These are phyloP conservation scores for Drosophila erecta DNA, from an alignment of 1,140 invertebrate genomes.

Conservation along the genomic window DNA sequence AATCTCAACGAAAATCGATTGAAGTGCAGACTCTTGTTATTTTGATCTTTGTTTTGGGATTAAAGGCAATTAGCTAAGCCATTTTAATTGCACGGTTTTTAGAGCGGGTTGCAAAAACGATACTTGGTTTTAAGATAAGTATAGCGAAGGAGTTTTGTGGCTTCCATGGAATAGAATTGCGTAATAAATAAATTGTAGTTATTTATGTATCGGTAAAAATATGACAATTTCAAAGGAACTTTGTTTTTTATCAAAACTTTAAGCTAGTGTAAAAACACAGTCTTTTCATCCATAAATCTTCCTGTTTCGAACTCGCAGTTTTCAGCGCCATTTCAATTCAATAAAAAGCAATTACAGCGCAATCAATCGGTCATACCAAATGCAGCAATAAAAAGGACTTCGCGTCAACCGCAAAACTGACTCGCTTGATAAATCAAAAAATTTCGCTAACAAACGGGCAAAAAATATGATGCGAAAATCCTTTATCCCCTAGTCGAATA, in stretches of 20 bases:
- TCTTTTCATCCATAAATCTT: slow-evolving; percentile 11
- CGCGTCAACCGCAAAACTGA: slow-evolving; percentile 35
- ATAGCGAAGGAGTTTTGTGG: no score
- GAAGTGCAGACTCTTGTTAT: neutral
- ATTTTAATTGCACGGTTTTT: slow-evolving; percentile 1
- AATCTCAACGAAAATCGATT: slow-evolving; percentile 2
- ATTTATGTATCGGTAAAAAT: no score
- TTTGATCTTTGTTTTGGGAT: slow-evolving; percentile 1
- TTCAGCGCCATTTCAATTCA: slow-evolving; percentile 16
- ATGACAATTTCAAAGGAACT: no score
- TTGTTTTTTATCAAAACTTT: no score
- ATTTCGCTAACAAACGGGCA: slow-evolving; percentile 23
- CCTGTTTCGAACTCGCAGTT: neutral
- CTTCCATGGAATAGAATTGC: no score
- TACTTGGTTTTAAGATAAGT: neutral
- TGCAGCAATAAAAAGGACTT: slow-evolving; percentile 35
- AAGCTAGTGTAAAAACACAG: no score
- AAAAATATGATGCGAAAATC: slow-evolving; percentile 30
- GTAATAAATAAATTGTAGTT: no score
- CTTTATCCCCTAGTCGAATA: slow-evolving; percentile 30
- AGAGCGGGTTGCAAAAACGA: neutral
- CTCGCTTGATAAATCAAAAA: slow-evolving; percentile 63
- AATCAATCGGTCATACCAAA: slow-evolving; percentile 51
- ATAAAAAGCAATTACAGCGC: slow-evolving; percentile 72
- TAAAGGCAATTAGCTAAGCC: slow-evolving; percentile 4